phyloP scores from a whole-genome alignment of 1,140 invertebrate species.

The honey bee (Apis mellifera) region DNA sequence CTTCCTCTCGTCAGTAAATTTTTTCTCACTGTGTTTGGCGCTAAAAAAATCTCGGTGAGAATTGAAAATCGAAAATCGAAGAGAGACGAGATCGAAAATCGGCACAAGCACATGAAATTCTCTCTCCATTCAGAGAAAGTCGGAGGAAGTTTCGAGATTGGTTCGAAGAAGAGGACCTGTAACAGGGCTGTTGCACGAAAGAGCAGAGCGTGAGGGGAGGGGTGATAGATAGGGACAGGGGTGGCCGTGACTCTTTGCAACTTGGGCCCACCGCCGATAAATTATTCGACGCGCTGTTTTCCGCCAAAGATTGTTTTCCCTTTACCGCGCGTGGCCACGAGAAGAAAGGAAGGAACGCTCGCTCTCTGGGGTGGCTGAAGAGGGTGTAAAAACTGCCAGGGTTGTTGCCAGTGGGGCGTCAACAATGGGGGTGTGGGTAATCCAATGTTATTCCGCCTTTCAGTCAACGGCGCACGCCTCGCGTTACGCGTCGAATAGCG shows the following conservation, averaged over 20 bases:
- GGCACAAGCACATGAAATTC: background rate
- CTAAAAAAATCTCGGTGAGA: background rate
- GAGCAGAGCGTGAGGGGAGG: background rate
- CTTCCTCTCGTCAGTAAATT: background rate
- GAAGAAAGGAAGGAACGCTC: conserved; percentile 22
- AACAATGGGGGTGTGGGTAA: conserved; percentile 45
- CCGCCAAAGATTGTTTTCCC: conserved; percentile 65
- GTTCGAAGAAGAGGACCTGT: no score
- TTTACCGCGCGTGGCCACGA: conserved; percentile 15
- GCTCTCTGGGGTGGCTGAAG: conserved; percentile 8
- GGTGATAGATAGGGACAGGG: conserved; percentile 58
- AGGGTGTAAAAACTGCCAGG: conserved; percentile 48
- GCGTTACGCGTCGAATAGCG: background rate
- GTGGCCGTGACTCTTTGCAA: conserved; percentile 42
- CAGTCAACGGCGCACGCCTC: conserved; percentile 40
- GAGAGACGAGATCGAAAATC: no score
- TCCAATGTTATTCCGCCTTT: conserved; percentile 57
- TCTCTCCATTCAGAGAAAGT: background rate
- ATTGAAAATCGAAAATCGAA: no score
- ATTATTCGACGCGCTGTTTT: conserved; percentile 68
- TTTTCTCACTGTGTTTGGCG: background rate
- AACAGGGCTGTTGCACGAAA: background rate
- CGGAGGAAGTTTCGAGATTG: background rate
- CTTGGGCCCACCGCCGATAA: conserved; percentile 54
- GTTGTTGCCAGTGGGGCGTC: conserved; percentile 23